Percentiles rank a stretch among this genome's conserved stretches.
These are phyloP conservation scores for Scelioninae gen. 2 DNA, from an alignment of 2,888 invertebrate species.

Conservation along the genomic window DNA sequence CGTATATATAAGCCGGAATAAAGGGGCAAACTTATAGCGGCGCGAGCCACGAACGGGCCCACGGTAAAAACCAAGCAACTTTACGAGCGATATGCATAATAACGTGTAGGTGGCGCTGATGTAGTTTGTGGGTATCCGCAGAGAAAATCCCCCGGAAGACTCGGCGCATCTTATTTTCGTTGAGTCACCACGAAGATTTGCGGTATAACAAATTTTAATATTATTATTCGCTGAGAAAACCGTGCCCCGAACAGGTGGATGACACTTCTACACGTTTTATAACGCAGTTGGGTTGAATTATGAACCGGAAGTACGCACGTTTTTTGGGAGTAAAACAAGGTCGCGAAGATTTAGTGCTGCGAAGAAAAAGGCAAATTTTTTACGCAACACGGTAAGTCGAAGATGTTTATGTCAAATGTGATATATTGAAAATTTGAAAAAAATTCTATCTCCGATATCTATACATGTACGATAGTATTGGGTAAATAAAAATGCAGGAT, in stretches of 20 bases:
- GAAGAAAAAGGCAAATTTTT: too few species aligned
- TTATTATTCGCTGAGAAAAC: slow-evolving; percentile 49
- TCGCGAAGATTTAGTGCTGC: slow-evolving; percentile 16
- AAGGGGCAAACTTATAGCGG: slow-evolving; percentile 67
- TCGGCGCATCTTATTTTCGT: slow-evolving; percentile 45
- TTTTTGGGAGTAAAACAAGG: slow-evolving; percentile 21
- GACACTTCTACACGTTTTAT: slow-evolving; percentile 43
- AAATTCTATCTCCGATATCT: too few species aligned
- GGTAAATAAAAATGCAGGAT: too few species aligned
- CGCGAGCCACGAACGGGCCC: slow-evolving; percentile 57
- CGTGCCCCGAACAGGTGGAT: slow-evolving; percentile 40
- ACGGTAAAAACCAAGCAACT: slow-evolving; percentile 65
- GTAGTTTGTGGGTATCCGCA: slow-evolving; percentile 42
- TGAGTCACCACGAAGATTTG: slow-evolving; percentile 50
- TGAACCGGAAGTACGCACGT: slow-evolving; percentile 29
- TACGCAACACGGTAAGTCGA: background rate
- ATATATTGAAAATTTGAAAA: background rate
- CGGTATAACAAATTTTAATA: slow-evolving; percentile 54
- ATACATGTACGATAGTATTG: too few species aligned
- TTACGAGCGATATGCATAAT: slow-evolving; percentile 65
- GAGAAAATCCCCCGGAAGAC: slow-evolving; percentile 45
- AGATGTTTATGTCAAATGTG: too few species aligned
- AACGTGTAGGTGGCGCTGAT: slow-evolving; percentile 50
- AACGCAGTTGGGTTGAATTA: slow-evolving; percentile 28
- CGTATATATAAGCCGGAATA: slow-evolving; percentile 64